Conservation (phyloP, 1,140 invertebrate species). For the Periplaneta americana region DNA sequence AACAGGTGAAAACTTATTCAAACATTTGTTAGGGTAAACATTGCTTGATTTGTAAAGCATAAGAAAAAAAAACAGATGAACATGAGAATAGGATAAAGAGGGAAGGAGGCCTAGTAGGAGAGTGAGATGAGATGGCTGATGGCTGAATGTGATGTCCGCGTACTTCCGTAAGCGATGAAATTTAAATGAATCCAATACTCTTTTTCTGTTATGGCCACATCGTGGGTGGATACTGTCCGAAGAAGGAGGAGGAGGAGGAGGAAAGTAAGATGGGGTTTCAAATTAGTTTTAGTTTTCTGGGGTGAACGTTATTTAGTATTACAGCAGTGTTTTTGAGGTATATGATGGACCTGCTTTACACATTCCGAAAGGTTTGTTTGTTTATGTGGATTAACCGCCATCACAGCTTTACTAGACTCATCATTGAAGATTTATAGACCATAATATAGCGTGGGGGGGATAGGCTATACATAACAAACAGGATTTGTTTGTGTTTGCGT, state of each 20-base stretch:
- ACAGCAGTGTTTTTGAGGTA: background rate
- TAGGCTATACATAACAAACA: background rate
- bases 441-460: background rate
- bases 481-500: background rate
- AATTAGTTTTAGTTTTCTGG: background rate
- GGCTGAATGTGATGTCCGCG: no score
- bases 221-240: background rate
- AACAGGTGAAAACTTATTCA: no score
- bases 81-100: no score
- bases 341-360: background rate
- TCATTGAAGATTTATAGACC: background rate
- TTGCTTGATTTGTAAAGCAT: no score
- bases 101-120: no score
- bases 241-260: background rate
- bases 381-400: background rate
- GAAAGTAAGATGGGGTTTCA: background rate
- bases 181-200: no score
- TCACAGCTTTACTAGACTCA: background rate
- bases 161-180: no score
- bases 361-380: background rate
- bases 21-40: no score
- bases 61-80: no score
- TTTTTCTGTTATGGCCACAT: no score
- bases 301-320: background rate
- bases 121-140: no score